Conservation (phyloP, 2,888 invertebrate genomes). For the Epiblema foenella region DNA sequence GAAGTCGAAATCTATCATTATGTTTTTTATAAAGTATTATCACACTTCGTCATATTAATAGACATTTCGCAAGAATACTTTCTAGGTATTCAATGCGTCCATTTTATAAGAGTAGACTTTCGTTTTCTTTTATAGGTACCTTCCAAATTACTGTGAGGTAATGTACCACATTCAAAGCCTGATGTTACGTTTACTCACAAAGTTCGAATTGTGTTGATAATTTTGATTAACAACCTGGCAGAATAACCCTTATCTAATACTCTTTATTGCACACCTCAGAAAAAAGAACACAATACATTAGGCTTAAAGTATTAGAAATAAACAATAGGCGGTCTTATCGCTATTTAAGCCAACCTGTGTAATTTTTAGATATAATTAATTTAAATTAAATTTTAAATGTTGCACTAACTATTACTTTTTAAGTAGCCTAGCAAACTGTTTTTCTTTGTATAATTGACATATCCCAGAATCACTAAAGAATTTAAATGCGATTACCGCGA, state of each 20-base stretch:
- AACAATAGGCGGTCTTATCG: too few species aligned
- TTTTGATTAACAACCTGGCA: constrained; percentile 12
- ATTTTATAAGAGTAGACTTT: constrained; percentile 27
- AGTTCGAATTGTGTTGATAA: constrained; percentile 9
- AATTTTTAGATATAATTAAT: too few species aligned
- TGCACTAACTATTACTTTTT: too few species aligned
- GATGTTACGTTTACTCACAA: constrained; percentile 15
- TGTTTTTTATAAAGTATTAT: neutral
- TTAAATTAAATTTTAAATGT: too few species aligned
- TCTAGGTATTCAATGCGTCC: constrained; percentile 20
- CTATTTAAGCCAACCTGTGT: too few species aligned
- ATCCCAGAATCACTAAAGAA: too few species aligned
- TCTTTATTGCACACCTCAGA: too few species aligned
- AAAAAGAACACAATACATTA: too few species aligned
- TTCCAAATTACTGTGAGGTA: constrained; percentile 21
- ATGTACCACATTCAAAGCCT: constrained; percentile 7
- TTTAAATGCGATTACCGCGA: too few species aligned
- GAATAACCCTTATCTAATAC: constrained; percentile 25
- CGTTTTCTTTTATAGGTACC: constrained; percentile 13
- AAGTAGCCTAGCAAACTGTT: too few species aligned
- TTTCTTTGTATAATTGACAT: too few species aligned
- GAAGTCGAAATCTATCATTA: constrained; percentile 1
- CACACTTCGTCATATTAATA: constrained; percentile 10
- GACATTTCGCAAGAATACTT: constrained; percentile 16
- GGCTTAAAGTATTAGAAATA: too few species aligned